Percentiles rank a stretch among this genome's conserved stretches.
phyloP scores from a whole-genome alignment of 2,113 vertebrate genomes.

The Ceratotherium simum region DNA sequence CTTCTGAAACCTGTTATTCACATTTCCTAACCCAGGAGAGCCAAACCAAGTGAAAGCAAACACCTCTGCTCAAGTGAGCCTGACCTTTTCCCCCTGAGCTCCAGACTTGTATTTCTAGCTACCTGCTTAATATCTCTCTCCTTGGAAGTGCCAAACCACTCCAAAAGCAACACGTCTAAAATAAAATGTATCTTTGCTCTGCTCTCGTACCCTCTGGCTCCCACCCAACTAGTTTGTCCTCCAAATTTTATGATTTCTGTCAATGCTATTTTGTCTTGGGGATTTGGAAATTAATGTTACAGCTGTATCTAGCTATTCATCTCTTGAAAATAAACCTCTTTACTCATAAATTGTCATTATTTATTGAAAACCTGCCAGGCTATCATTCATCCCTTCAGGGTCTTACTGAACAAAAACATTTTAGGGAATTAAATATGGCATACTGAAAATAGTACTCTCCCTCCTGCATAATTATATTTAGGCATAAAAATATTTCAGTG shows the following conservation, averaged over 20 bases:
- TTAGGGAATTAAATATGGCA: slow-evolving; percentile 59
- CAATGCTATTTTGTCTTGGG: background rate
- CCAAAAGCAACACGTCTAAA: background rate
- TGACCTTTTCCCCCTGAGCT: background rate
- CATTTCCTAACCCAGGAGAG: background rate
- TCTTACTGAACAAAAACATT: slow-evolving; percentile 16
- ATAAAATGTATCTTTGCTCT: background rate
- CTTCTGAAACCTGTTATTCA: background rate
- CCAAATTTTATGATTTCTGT: slow-evolving; percentile 28
- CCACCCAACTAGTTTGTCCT: background rate
- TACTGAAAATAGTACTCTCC: slow-evolving; percentile 25
- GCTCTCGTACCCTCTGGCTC: background rate
- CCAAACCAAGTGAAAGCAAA: background rate
- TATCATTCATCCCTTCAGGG: slow-evolving; percentile 53
- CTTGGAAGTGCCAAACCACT: background rate
- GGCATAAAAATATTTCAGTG: slow-evolving; percentile 19
- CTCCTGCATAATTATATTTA: slow-evolving; percentile 18
- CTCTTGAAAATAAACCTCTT: slow-evolving; percentile 56
- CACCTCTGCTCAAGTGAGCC: background rate
- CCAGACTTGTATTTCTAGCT: background rate
- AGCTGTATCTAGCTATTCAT: slow-evolving; percentile 18
- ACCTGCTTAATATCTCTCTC: background rate
- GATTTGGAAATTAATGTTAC: slow-evolving; percentile 63
- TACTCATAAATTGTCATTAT: slow-evolving; percentile 55
- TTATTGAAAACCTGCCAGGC: slow-evolving; percentile 57